Conservation (phyloP, 2,888 invertebrate genomes). For the Seladonia tumulorum region DNA sequence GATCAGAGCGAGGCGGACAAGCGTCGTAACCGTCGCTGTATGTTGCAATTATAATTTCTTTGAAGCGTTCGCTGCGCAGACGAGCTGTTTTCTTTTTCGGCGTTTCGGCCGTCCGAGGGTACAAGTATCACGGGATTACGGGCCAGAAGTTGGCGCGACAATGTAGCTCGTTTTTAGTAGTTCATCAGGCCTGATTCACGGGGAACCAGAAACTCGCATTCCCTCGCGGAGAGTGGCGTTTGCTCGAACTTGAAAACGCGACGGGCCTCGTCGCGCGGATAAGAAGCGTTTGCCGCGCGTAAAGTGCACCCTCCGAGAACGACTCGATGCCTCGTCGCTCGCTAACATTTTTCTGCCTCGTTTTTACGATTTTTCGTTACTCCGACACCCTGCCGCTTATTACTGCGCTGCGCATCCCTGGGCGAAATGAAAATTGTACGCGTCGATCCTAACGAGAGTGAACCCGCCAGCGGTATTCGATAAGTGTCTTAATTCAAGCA, state of each 20-base stretch:
- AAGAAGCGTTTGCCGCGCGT: constrained; percentile 30
- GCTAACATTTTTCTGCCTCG: background rate
- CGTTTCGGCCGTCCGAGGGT: background rate
- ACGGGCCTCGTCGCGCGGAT: constrained; percentile 12
- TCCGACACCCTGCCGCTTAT: background rate
- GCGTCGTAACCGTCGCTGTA: background rate
- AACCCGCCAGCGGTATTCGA: background rate
- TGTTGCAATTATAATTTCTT: background rate
- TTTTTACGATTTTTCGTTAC: background rate
- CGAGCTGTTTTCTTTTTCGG: background rate
- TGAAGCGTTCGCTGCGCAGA: background rate
- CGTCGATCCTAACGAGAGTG: background rate
- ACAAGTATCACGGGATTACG: constrained; percentile 37
- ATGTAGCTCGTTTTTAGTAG: constrained; percentile 62
- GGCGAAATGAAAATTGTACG: background rate
- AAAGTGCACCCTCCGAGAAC: constrained; percentile 9
- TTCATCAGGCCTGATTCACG: constrained; percentile 58
- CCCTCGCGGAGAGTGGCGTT: constrained; percentile 35
- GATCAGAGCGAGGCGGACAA: background rate
- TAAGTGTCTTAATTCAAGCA: background rate
- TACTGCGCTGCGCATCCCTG: background rate
- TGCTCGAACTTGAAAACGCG: constrained; percentile 36
- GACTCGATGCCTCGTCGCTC: background rate
- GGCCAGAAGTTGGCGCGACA: constrained; percentile 35
- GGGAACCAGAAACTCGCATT: constrained; percentile 41